A percentile compares a stretch with the other conserved stretches of the same genome.
phyloP scores from a whole-genome alignment of 2,888 invertebrate genomes.

The Drosophila setosimentum region DNA sequence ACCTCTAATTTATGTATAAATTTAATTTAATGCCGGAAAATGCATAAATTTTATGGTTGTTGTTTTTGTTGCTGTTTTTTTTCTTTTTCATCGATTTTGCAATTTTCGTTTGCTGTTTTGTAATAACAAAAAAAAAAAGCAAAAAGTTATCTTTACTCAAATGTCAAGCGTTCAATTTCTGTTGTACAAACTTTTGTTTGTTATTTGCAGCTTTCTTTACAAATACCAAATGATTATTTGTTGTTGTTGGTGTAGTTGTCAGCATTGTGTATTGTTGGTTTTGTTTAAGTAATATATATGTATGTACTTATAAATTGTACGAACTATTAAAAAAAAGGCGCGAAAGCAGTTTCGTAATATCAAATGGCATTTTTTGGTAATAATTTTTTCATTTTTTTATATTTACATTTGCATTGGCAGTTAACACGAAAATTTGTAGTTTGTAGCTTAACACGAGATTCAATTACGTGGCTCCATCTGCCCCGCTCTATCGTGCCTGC shows the following conservation, averaged over 20 bases:
- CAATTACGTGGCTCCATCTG: constrained; percentile 46
- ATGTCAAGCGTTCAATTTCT: constrained; percentile 59
- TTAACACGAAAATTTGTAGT: constrained; percentile 60
- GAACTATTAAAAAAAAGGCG: constrained; percentile 29
- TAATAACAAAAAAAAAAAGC: constrained; percentile 38
- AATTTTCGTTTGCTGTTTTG: constrained; percentile 53
- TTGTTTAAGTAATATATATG: constrained; percentile 57
- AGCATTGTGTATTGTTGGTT: constrained; percentile 12
- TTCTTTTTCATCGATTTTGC: constrained; percentile 18
- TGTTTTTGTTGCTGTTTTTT: constrained; percentile 10
- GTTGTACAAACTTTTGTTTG: constrained; percentile 29
- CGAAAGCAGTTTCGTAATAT: constrained; percentile 48
- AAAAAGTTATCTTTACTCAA: constrained; percentile 36
- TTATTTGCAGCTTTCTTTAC: constrained; percentile 51
- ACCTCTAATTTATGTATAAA: constrained; percentile 82
- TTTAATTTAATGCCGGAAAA: constrained; percentile 81
- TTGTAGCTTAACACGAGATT: constrained; percentile 41
- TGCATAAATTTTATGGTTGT: constrained; percentile 58
- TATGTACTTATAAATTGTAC: constrained; percentile 40
- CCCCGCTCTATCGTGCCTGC: constrained; percentile 9
- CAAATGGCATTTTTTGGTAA: constrained; percentile 33
- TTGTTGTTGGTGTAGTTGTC: background rate
- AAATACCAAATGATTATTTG: constrained; percentile 30
- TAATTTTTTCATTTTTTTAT: constrained; percentile 19
- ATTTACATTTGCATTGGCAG: constrained; percentile 55